Evolutionary conservation across 1,140 invertebrate species (phyloP).

Genomic region (Drosophila watanabei): DNA sequence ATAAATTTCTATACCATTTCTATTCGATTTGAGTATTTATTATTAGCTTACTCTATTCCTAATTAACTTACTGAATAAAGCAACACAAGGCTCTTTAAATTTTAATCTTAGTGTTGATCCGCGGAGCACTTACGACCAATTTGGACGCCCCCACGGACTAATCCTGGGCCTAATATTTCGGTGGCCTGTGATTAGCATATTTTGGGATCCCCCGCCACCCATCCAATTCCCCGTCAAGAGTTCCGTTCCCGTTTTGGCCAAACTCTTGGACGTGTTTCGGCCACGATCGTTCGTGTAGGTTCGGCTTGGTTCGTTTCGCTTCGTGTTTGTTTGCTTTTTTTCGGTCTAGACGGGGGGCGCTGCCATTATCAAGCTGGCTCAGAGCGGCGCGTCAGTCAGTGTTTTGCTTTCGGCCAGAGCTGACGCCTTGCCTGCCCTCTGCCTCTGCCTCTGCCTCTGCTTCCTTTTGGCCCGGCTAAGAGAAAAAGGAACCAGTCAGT

Average conservation of each 20-base stretch:
- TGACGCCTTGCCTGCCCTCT: constrained; percentile 43
- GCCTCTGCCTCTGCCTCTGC: constrained; percentile 17
- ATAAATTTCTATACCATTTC: too few relatives aligned
- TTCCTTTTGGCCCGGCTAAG: constrained; percentile 25
- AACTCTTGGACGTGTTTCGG: constrained; percentile 24
- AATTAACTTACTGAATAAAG: background rate
- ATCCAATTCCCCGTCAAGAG: background rate
- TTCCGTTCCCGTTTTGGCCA: constrained; percentile 1
- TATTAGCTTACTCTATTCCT: too few relatives aligned
- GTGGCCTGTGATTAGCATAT: constrained; percentile 63
- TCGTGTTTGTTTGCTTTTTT: background rate
- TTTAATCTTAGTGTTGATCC: background rate
- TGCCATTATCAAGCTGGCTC: constrained; percentile 34
- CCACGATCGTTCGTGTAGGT: constrained; percentile 28
- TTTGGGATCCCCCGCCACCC: constrained; percentile 18
- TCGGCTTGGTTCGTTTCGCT: constrained; percentile 14
- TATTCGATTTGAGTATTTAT: background rate
- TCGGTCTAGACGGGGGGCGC: constrained; percentile 25
- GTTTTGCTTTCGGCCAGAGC: constrained; percentile 73
- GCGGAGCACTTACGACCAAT: constrained; percentile 1
- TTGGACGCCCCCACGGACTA: constrained; percentile 28
- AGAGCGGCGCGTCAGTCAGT: constrained; percentile 60
- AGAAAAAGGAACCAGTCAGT: constrained; percentile 21
- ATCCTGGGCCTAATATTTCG: constrained; percentile 47
- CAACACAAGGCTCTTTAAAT: background rate